Conservation (phyloP, 2,888 invertebrate genomes). For the Sinhomidia bicolor region DNA sequence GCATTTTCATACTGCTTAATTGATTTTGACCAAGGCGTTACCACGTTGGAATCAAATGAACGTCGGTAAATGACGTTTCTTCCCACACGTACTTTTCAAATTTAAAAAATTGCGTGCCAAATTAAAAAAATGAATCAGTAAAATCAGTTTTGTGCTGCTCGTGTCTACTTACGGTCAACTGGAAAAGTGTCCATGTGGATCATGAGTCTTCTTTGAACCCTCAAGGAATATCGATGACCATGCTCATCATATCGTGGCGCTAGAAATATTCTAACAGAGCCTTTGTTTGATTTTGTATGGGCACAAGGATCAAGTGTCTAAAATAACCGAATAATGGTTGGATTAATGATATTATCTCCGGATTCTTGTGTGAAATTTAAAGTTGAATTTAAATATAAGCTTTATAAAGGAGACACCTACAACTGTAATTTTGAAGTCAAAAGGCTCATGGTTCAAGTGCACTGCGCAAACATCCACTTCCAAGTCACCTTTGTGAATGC, state of each 20-base stretch:
- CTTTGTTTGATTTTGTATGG: constrained; percentile 42
- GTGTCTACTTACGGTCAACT: constrained; percentile 59
- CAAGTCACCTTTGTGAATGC: constrained; percentile 54
- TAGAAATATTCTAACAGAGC: constrained; percentile 65
- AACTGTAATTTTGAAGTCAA: constrained; percentile 63
- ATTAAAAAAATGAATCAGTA: neutral
- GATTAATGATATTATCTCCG: no score
- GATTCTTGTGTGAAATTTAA: no score
- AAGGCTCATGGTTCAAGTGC: constrained; percentile 73
- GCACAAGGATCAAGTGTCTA: constrained; percentile 63
- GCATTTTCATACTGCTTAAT: constrained; percentile 10
- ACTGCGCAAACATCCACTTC: constrained; percentile 67
- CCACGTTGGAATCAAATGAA: constrained; percentile 52
- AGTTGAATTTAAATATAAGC: no score
- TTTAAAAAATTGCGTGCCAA: neutral
- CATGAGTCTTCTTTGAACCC: constrained; percentile 62
- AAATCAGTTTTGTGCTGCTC: neutral
- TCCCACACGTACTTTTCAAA: constrained; percentile 45
- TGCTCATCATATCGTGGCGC: constrained; percentile 63
- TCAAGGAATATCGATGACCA: constrained; percentile 52
- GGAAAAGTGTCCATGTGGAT: constrained; percentile 71
- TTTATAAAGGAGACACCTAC: no score
- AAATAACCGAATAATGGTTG: no score
- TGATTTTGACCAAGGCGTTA: constrained; percentile 44
- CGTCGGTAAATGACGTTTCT: constrained; percentile 56